A percentile compares a stretch with the other conserved stretches of the same genome.
These are phyloP conservation scores for Drosophila grimshawi DNA, from an alignment of 1,140 invertebrate species.

Conservation along the genomic window DNA sequence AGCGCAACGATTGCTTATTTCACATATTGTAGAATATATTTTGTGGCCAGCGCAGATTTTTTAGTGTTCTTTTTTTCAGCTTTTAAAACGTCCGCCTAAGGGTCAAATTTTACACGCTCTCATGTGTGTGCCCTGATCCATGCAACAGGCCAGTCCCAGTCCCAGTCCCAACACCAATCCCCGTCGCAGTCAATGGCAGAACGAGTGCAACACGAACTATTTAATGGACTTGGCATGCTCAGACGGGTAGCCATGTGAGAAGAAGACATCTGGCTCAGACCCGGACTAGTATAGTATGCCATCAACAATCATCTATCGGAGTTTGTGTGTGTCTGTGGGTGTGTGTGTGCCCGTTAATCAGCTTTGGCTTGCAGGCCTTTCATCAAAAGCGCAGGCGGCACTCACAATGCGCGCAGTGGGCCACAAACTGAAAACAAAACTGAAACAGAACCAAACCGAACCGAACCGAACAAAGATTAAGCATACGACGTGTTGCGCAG, in stretches of 20 bases:
- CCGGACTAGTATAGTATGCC: conserved; percentile 38
- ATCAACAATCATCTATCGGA: conserved; percentile 29
- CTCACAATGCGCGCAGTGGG: conserved; percentile 34
- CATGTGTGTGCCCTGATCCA: conserved; percentile 69
- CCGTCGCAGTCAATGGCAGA: conserved; percentile 43
- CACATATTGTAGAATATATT: conserved; percentile 21
- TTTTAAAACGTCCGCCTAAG: conserved; percentile 54
- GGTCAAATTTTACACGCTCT: conserved; percentile 64
- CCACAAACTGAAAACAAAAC: conserved; percentile 20
- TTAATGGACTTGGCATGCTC: conserved; percentile 76
- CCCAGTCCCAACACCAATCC: conserved; percentile 6
- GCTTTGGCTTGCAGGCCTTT: conserved; percentile 74
- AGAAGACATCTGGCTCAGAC: conserved; percentile 68
- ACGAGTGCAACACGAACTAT: conserved; percentile 81
- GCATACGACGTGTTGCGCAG: conserved; percentile 77
- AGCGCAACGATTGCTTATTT: conserved; percentile 32
- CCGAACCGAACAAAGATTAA: conserved; percentile 59
- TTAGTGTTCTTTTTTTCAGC: conserved; percentile 32
- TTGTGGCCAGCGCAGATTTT: conserved; percentile 3
- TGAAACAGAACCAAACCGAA: conserved; percentile 7
- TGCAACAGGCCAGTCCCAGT: conserved; percentile 4
- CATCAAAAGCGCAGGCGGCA: conserved; percentile 74
- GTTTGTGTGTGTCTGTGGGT: conserved; percentile 7
- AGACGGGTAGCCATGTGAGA: conserved; percentile 61
- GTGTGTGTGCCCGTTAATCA: conserved; percentile 62